Evolutionary conservation across 2,113 vertebrate genomes (phyloP), one percentile per base, ranked within the genome.

Genomic region (Harpagus bidentatus): DNA sequence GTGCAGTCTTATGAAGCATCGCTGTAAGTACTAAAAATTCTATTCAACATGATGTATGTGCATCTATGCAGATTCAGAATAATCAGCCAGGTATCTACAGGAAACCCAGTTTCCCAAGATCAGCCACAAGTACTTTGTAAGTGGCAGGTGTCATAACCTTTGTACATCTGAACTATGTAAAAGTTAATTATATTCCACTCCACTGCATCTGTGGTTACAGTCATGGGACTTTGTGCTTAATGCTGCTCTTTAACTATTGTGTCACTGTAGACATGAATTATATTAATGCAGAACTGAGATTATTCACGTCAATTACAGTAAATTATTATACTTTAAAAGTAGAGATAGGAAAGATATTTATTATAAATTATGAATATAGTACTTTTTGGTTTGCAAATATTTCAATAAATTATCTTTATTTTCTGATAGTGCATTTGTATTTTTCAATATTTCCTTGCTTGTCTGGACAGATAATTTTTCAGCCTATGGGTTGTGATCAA

Each of bases 101-200:
- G 56, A 95, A 94, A 86, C 66, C 32, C 5, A 11, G 9, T 91
- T 92, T 93, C 71, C 74, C 8, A 6, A 85, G 69, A 82, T 55
- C 82, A 79, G 45, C 52, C 61, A n/a, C 0, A 3, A 91, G 53
- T 23, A 19, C 47, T 86, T 43, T 79, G 58, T 66, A 86, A 84
- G 92, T 65, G 53, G 58, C 77, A 73, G 38, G 53, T 82, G 67
- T 81, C 86, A 36, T 29, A 70, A 85, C 87, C 90, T 76, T 50
- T 67, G 73, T 2, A 9, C 23, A 8, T 82, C 56, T 81, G 81
- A 94, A 83, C 92, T 85, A 50, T 65, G 70, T 82, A 80, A 93
- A 89, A 59, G 81, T 91, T 92, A 95, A 93, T 94, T 61, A 36
- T 53, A 94, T 95, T 90, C 65, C 10, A 59, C 73, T 85, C 45